phyloP scores from a whole-genome alignment of 1,140 invertebrate genomes.

The Helicoverpa zea region DNA sequence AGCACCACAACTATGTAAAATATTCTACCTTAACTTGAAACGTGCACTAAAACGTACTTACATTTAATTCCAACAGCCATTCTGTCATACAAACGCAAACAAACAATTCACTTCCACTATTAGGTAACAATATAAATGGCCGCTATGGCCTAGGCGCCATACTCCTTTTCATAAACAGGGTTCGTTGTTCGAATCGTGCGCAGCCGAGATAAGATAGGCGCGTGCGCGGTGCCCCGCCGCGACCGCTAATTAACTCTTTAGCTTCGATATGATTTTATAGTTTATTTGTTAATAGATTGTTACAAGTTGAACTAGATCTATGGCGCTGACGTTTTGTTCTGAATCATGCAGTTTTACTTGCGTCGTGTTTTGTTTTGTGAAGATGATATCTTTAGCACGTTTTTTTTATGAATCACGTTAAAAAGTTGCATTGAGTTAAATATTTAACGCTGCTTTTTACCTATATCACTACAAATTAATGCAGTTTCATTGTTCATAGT shows the following conservation, averaged over 20 bases:
- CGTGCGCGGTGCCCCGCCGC: slow-evolving; percentile 72
- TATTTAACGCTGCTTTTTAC: too few relatives aligned
- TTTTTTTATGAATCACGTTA: not conserved
- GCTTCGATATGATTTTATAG: slow-evolving; percentile 70
- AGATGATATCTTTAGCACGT: not conserved
- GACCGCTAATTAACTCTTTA: slow-evolving; percentile 84
- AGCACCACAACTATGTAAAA: not conserved
- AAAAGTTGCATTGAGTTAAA: too few relatives aligned
- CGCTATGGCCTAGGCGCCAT: slow-evolving; percentile 26
- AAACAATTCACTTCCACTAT: slow-evolving; percentile 39
- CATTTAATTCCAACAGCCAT: slow-evolving; percentile 17
- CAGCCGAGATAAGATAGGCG: slow-evolving; percentile 76
- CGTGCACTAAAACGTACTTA: not conserved
- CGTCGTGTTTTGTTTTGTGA: not conserved
- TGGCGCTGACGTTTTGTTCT: slow-evolving; percentile 16
- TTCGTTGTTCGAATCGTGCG: slow-evolving; percentile 66
- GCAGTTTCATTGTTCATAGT: too few relatives aligned
- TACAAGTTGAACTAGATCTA: slow-evolving; percentile 54
- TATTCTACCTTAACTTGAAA: not conserved
- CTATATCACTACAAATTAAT: too few relatives aligned
- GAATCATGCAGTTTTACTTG: slow-evolving; percentile 12
- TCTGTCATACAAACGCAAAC: slow-evolving; percentile 28
- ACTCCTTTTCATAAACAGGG: slow-evolving; percentile 44
- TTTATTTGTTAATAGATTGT: slow-evolving; percentile 73
- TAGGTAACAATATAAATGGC: slow-evolving; percentile 31